Evolutionary conservation across 2,797 vertebrate species (phyloP).

Genomic region (Trematomus bernacchii): DNA sequence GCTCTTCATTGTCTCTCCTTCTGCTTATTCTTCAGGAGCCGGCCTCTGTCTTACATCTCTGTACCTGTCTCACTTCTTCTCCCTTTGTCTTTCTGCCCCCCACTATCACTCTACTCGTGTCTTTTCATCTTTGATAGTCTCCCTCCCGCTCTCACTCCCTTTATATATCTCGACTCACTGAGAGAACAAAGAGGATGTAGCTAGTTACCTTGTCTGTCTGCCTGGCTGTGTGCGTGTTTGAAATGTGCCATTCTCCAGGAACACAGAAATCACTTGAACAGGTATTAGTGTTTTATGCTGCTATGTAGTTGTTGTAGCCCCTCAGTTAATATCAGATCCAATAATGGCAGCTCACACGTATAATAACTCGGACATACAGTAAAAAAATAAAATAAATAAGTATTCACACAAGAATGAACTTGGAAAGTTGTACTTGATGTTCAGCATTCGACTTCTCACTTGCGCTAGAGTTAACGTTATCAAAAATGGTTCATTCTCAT

Average conservation of each 20-base stretch:
- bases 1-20: slow-evolving; percentile 71
- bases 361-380: not conserved
- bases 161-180: slow-evolving; percentile 43
- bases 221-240: slow-evolving; percentile 14
- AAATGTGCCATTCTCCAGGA: slow-evolving; percentile 10
- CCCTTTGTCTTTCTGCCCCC: slow-evolving; percentile 50
- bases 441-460: not conserved
- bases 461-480: too few relatives aligned
- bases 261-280: slow-evolving; percentile 28
- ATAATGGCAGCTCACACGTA: not conserved
- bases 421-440: not conserved
- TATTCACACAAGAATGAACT: not conserved
- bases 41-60: slow-evolving; percentile 51
- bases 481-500: too few relatives aligned
- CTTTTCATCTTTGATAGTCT: slow-evolving; percentile 58
- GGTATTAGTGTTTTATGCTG: slow-evolving; percentile 31
- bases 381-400: not conserved
- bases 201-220: slow-evolving; percentile 51
- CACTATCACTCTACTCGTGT: slow-evolving; percentile 32
- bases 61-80: slow-evolving; percentile 41
- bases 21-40: slow-evolving; percentile 63
- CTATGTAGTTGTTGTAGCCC: not conserved
- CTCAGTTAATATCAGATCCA: not conserved
- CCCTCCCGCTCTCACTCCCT: slow-evolving; percentile 42
- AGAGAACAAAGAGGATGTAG: slow-evolving; percentile 71